Evolutionary conservation across 1,140 invertebrate species (phyloP), one percentile per base, ranked within the genome.

Genomic region (Nephotettix cincticeps): DNA sequence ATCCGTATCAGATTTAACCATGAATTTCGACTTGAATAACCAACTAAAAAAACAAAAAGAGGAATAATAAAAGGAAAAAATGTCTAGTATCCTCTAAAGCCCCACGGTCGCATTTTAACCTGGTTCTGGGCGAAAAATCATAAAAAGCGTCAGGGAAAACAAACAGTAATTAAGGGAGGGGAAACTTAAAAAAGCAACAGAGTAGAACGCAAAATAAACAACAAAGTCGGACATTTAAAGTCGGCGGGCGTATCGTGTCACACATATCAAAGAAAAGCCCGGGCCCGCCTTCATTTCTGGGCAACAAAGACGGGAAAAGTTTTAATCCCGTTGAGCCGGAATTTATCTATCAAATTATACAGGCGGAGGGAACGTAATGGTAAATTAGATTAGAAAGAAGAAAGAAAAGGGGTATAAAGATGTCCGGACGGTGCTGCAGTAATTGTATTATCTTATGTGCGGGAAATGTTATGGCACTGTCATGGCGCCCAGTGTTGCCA

Each of bases 261-360:
- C 56, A 61, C 56, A 61, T 61, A 61, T 61, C 56, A 61, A 61
- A 61, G 56, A 61, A 61, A 61, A 28, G 21, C 56, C 56, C 9
- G 56, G 56, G 23, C 56, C 21, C 23, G 14, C 56, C 56, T 61
- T 61, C 56, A 61, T 61, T 54, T 61, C 47, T 14, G 56, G 56
- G 21, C 56, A 61, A 61, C 56, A 61, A 61, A 61, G 56, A 61
- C 56, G 56, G 25, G 56, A 61, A 61, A 61, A 61, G 56, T 61
- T 61, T 61, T 61, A 61, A 61, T 61, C 23, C 56, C 56, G 56
- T 61, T 61, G 56, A 61, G 56, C 56, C 56, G 23, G 56, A 61
- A 61, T 61, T 61, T 61, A 61, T 61, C 56, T 61, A 61, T 61
- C 56, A 61, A 61, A 61, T 61, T 61, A 61, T 61, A 61, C 56